Percentiles rank a stretch among this genome's conserved stretches.
phyloP scores from a whole-genome alignment of 2,797 vertebrate genomes.

The Microcaecilia unicolor region DNA sequence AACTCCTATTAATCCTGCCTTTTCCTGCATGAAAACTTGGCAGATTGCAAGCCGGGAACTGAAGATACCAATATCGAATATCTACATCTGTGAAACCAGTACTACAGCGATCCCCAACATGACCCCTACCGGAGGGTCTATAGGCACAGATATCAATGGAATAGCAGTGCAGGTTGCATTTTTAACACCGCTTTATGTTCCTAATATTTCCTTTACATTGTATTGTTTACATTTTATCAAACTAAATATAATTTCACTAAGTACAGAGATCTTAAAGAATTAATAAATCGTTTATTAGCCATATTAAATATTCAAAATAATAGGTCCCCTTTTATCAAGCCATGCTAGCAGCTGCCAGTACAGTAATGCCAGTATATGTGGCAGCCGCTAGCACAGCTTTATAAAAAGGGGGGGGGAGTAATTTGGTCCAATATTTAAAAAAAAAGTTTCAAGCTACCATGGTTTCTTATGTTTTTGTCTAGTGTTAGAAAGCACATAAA shows the following conservation, averaged over 20 bases:
- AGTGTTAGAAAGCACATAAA: too few species aligned
- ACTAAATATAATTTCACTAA: background rate
- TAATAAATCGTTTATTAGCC: too few species aligned
- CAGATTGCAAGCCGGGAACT: slow-evolving; percentile 76
- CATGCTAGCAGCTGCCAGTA: too few species aligned
- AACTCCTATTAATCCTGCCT: background rate
- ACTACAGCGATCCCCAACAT: slow-evolving; percentile 64
- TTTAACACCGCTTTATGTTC: background rate
- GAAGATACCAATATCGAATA: slow-evolving; percentile 53
- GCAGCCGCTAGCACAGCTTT: too few species aligned
- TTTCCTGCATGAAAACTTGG: too few species aligned
- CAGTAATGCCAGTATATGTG: too few species aligned
- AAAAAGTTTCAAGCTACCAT: background rate
- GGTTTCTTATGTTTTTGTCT: background rate
- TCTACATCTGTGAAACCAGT: slow-evolving; percentile 70
- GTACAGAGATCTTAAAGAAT: background rate
- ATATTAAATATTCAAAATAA: too few species aligned
- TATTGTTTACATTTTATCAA: background rate
- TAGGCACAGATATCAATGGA: slow-evolving; percentile 63
- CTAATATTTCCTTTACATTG: background rate
- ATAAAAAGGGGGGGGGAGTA: too few species aligned
- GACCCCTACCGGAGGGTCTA: slow-evolving; percentile 51
- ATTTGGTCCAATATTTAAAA: too few species aligned
- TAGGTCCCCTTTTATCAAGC: too few species aligned
- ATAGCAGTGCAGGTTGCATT: slow-evolving; percentile 61